Conservation (phyloP, 2,113 vertebrate genomes). For the Naja naja region DNA sequence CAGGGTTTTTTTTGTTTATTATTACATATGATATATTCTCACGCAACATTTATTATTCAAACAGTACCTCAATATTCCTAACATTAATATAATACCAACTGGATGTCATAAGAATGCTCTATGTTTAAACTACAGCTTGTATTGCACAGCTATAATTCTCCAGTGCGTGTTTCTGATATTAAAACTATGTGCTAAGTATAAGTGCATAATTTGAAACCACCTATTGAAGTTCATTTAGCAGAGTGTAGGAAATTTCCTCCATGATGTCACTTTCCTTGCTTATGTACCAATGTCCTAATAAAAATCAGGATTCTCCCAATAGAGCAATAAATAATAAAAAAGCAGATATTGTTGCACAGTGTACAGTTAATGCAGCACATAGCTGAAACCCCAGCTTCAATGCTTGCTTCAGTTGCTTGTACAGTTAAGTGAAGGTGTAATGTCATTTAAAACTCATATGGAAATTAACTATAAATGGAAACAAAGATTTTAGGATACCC, state of each 20-base stretch:
- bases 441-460: neutral
- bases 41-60: neutral
- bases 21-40: neutral
- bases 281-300: neutral
- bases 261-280: neutral
- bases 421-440: neutral
- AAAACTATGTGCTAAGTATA: neutral
- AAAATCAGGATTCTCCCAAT: neutral
- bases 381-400: neutral
- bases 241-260: neutral
- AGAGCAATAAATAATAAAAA: neutral
- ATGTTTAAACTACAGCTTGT: neutral
- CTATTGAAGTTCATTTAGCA: neutral
- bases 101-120: neutral
- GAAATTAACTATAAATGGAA: conserved; percentile 2
- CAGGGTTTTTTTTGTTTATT: neutral
- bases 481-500: conserved; percentile 40
- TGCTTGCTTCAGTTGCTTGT: neutral
- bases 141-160: neutral
- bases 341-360: neutral
- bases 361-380: neutral
- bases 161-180: neutral
- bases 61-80: neutral
- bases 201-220: neutral
- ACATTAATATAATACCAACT: neutral